Evolutionary conservation across 2,113 vertebrate genomes (phyloP).

Genomic region (Meriones unguiculatus): DNA sequence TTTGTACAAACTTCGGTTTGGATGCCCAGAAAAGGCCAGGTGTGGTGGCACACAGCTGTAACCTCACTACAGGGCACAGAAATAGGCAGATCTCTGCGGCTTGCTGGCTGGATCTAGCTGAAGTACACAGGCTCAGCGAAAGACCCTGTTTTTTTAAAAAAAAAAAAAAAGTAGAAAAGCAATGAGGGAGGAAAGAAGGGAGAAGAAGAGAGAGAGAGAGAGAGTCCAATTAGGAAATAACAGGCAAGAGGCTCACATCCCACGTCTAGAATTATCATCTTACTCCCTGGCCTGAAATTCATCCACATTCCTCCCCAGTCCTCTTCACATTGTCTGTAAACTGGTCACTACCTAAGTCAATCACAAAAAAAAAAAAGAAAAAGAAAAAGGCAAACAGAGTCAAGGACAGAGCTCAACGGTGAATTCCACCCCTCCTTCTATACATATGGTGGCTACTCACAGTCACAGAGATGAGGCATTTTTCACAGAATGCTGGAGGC

Average conservation of each 20-base stretch:
- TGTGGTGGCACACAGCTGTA: neutral
- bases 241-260: neutral
- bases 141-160: neutral
- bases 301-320: neutral
- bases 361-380: neutral
- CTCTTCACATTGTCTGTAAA: neutral
- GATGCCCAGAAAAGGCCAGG: neutral
- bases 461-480: neutral
- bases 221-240: neutral
- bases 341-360: neutral
- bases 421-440: neutral
- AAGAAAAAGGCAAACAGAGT: conserved; percentile 27
- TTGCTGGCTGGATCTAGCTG: neutral
- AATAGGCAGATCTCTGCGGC: neutral
- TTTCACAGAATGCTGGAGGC: neutral
- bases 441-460: neutral
- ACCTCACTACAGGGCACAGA: neutral
- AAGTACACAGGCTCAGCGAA: neutral
- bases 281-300: neutral
- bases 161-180: neutral
- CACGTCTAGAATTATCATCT: neutral
- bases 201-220: neutral
- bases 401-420: conserved; percentile 11
- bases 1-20: neutral
- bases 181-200: neutral